Evolutionary conservation across 1,140 invertebrate genomes (phyloP).

Genomic region (Oreohelix idahoensis): DNA sequence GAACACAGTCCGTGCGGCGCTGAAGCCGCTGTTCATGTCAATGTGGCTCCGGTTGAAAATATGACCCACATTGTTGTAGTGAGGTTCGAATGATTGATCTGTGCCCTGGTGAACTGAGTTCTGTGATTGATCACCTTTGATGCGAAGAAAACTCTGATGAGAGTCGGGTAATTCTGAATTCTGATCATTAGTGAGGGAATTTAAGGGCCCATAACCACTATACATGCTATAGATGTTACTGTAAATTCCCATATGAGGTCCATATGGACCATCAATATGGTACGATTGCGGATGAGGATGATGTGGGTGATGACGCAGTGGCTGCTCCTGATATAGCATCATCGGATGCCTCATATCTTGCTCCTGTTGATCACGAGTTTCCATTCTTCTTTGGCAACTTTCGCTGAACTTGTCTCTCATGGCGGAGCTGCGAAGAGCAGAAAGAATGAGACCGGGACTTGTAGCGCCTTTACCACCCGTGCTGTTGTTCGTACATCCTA

Average conservation of each 20-base stretch:
- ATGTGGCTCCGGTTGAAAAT: not conserved
- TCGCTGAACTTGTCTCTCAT: not conserved
- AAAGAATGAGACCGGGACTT: not conserved
- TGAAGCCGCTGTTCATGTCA: not conserved
- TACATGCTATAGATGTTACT: not conserved
- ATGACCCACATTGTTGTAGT: not conserved
- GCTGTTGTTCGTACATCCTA: not conserved
- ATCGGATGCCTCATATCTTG: conserved; percentile 5
- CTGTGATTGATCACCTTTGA: not conserved
- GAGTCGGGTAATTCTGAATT: not conserved
- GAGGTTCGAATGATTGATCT: not conserved
- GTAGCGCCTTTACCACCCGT: not conserved
- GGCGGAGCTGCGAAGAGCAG: not conserved
- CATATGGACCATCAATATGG: not conserved
- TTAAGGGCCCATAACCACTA: not conserved
- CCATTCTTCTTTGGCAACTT: not conserved
- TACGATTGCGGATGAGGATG: not conserved
- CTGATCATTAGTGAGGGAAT: not conserved
- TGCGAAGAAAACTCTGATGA: not conserved
- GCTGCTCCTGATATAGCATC: conserved; percentile 1
- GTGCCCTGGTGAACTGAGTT: not conserved
- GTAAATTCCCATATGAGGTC: conserved; percentile 8
- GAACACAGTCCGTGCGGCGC: not conserved
- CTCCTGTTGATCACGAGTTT: not conserved
- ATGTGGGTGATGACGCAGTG: not conserved